Conservation (phyloP, 2,888 invertebrate genomes). For the Limulus polyphemus region DNA sequence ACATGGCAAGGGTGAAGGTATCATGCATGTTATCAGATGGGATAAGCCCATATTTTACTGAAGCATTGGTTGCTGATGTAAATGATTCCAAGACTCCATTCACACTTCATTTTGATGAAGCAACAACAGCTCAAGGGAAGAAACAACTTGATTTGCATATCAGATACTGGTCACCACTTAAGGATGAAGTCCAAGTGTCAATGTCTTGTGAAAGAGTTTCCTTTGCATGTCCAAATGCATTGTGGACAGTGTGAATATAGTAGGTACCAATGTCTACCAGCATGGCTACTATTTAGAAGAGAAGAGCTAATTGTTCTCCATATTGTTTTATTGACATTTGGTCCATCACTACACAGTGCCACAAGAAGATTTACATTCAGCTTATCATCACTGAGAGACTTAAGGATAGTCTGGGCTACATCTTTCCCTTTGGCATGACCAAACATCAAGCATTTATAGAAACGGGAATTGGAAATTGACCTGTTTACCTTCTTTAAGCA, state of each 20-base stretch:
- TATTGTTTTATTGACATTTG: neutral
- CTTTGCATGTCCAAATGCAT: too few species aligned
- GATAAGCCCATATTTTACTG: neutral
- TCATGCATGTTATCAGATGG: neutral
- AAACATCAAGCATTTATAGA: neutral
- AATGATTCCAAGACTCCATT: too few species aligned
- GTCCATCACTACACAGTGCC: neutral
- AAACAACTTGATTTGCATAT: conserved; percentile 1
- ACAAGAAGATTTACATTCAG: neutral
- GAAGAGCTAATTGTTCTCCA: neutral
- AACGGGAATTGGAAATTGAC: neutral
- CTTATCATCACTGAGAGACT: neutral
- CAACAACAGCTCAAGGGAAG: neutral
- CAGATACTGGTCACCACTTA: neutral
- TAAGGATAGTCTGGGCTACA: neutral
- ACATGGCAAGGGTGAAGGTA: neutral
- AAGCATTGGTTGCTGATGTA: too few species aligned
- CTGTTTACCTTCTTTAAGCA: neutral
- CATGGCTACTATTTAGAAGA: neutral
- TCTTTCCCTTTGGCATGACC: neutral
- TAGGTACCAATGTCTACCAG: neutral
- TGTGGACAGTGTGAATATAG: conserved; percentile 1
- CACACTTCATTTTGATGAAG: neutral
- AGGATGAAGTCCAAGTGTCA: neutral
- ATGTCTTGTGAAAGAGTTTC: too few species aligned